Percentiles rank a stretch among this genome's conserved stretches.
These are phyloP conservation scores for Frieseomelitta varia DNA, from an alignment of 1,140 invertebrate genomes.

Conservation along the genomic window DNA sequence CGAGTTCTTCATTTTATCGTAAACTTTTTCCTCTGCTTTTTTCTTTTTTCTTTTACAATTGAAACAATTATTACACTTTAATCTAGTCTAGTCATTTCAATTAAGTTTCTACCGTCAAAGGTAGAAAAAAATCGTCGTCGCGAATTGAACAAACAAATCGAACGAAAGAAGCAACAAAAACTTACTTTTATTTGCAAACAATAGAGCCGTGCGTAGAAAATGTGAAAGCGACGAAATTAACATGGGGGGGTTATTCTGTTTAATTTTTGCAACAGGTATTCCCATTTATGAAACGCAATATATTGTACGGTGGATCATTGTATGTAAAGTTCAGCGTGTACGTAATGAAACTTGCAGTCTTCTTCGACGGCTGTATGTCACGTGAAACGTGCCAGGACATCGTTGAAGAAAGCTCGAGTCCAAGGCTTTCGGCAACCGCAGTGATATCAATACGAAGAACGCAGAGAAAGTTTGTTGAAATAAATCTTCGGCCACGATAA, in stretches of 20 bases:
- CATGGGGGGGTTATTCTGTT: background rate
- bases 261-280: background rate
- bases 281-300: too few species aligned
- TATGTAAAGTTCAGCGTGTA: background rate
- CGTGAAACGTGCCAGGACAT: slow-evolving; percentile 1
- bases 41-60: too few species aligned
- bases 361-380: background rate
- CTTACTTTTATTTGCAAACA: background rate
- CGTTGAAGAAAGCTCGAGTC: slow-evolving; percentile 20
- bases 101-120: too few species aligned
- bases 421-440: slow-evolving; percentile 13
- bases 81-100: too few species aligned
- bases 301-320: background rate
- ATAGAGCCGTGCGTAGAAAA: background rate
- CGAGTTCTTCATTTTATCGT: too few species aligned
- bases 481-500: slow-evolving; percentile 19
- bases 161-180: background rate
- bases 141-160: too few species aligned
- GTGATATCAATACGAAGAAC: slow-evolving; percentile 4
- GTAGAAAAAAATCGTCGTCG: too few species aligned
- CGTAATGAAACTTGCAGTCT: slow-evolving; percentile 39
- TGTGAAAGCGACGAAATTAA: slow-evolving; percentile 7
- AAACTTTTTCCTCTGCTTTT: too few species aligned
- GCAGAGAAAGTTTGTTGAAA: slow-evolving; percentile 35
- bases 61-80: too few species aligned